A percentile compares a stretch with the other conserved stretches of the same genome.
phyloP scores from a whole-genome alignment of 2,113 vertebrate species.

The Nothobranchius furzeri region DNA sequence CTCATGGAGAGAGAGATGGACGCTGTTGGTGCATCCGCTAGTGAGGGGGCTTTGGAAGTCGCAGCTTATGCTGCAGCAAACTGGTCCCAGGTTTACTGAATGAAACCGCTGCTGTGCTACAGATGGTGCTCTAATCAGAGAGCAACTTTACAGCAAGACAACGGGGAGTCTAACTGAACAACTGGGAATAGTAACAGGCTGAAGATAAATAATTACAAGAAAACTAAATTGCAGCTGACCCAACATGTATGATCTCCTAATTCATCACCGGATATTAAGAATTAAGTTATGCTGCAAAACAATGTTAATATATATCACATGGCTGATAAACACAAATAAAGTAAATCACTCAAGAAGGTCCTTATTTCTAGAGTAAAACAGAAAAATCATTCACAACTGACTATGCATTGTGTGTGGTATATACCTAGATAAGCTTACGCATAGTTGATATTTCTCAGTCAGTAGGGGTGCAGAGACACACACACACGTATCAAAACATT shows the following conservation, averaged over 20 bases:
- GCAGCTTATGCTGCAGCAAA: conserved; percentile 44
- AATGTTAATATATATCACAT: neutral
- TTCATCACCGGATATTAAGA: conserved; percentile 28
- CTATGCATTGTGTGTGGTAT: neutral
- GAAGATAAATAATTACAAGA: conserved; percentile 30
- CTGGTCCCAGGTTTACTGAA: conserved; percentile 26
- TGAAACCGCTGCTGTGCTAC: conserved; percentile 20
- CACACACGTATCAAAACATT: too few relatives aligned
- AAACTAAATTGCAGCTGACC: conserved; percentile 37
- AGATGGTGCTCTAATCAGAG: conserved; percentile 17
- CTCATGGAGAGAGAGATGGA: conserved; percentile 60
- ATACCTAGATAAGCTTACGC: conserved; percentile 6
- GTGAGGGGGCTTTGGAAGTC: conserved; percentile 55
- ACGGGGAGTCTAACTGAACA: conserved; percentile 35
- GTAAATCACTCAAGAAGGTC: neutral
- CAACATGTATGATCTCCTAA: conserved; percentile 20
- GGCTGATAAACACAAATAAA: conserved; percentile 5
- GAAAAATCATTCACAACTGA: neutral
- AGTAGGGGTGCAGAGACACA: too few relatives aligned
- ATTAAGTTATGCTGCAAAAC: conserved; percentile 36
- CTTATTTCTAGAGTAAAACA: neutral
- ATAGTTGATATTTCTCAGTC: too few relatives aligned
- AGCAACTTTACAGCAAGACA: conserved; percentile 24
- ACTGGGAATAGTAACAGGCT: conserved; percentile 27
- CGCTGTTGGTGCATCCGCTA: conserved; percentile 48